Evolutionary conservation across 2,113 vertebrate species (phyloP), one percentile per base, ranked within the genome.

Genomic region (Pseudopodoces humilis): DNA sequence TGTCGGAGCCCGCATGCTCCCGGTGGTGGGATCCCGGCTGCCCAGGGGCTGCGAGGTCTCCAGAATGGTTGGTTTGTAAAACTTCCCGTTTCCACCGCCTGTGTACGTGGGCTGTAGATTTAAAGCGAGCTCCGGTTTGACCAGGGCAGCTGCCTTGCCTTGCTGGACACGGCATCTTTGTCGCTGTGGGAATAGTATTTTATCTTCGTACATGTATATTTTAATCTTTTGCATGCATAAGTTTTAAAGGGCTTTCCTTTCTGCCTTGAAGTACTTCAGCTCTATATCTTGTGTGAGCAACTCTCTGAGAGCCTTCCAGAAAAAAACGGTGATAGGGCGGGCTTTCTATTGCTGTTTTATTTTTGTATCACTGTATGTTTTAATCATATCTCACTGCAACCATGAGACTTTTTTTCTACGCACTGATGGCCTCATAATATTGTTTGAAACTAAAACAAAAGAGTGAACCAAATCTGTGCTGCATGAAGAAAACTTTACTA

Each of bases 1-100:
- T 35, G 0, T 11, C 30, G 5, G 5, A 27, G 50, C 53, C 46
- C 22, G 7, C 27, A 0, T 37, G 70, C 11, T 10, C 10, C 11
- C 23, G 1, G 2, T 1, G 39, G 39, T 11, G 43, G 37, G 27
- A 30, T 9, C 22, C 19, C 11, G 0, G 5, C 43, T 19, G 37
- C 0, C 9, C 44, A 4, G 25, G 35, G 13, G 9, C 2, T 3
- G 41, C 24, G 21, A 39, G 33, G 9, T 2, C 27, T 43, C 4
- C 14, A 0, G 8, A 44, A 3, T 5, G n/a, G 5, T 23, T 39
- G 11, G 3, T 41, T 55, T 44, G 6, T 23, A 2, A 27, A 67
- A 2, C 7, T 47, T 13, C 2, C 28, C 1, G 0, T 15, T 53
- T 21, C 2, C 43, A 2, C 5, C 1, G 5, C 2, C 19, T 6